Conservation (phyloP, 2,888 invertebrate species). For the Meliscaeva auricollis region DNA sequence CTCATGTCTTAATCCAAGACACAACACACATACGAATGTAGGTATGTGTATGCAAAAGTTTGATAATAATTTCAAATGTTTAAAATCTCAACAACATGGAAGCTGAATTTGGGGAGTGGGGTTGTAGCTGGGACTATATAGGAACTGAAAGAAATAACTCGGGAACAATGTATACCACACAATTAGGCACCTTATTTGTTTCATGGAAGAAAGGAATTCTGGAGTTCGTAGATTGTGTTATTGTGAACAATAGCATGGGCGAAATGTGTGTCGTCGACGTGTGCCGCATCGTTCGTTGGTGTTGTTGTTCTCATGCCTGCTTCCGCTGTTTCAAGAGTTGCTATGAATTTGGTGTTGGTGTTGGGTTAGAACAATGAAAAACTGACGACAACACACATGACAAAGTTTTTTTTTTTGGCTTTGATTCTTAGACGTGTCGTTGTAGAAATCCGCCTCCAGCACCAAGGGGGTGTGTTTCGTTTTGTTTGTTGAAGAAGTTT, state of each 20-base stretch:
- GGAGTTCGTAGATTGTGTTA: conserved; percentile 68
- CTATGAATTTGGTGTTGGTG: conserved; percentile 50
- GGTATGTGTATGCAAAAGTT: conserved; percentile 22
- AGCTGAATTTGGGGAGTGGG: conserved; percentile 2
- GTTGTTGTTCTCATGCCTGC: conserved; percentile 45
- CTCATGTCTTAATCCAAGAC: conserved; percentile 24
- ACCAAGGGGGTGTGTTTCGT: conserved; percentile 38
- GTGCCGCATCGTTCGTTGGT: conserved; percentile 31
- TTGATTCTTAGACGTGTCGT: conserved; percentile 32
- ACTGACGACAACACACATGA: conserved; percentile 65
- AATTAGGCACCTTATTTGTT: conserved; percentile 76
- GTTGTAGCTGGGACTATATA: too few species aligned
- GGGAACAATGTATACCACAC: conserved; percentile 74
- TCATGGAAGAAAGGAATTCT: conserved; percentile 71
- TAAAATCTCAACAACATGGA: conserved; percentile 58
- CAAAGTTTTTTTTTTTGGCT: conserved; percentile 66
- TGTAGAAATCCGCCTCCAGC: neutral
- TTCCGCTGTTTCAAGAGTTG: conserved; percentile 46
- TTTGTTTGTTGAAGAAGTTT: conserved; percentile 51
- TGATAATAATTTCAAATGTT: conserved; percentile 71
- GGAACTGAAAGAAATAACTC: conserved; percentile 54
- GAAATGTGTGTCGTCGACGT: conserved; percentile 56
- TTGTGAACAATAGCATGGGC: conserved; percentile 59
- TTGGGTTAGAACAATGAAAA: conserved; percentile 62
- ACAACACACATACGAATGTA: conserved; percentile 5